These are phyloP conservation scores for Pollenia amentaria DNA, from an alignment of 2,888 invertebrate genomes.

Conservation along the genomic window DNA sequence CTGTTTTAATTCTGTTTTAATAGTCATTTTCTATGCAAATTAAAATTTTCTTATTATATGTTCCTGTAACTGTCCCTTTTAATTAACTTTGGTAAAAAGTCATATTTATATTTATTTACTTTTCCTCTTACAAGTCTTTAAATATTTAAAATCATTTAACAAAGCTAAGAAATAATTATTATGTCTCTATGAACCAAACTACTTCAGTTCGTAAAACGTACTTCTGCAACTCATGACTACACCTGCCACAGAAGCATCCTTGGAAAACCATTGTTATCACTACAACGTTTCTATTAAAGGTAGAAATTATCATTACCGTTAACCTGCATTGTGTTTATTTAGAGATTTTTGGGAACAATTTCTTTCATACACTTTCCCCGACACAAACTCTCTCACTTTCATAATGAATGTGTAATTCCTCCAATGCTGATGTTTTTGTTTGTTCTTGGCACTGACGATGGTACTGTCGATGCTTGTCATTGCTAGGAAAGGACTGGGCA, in stretches of 20 bases:
- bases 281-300: slow-evolving; percentile 17
- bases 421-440: neutral
- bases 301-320: slow-evolving; percentile 25
- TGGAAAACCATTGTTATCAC: slow-evolving; percentile 38
- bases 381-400: neutral
- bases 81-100: slow-evolving; percentile 54
- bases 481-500: neutral
- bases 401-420: neutral
- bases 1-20: too few relatives aligned
- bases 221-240: neutral
- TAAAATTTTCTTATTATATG: neutral
- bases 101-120: slow-evolving; percentile 48
- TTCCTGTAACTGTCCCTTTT: neutral
- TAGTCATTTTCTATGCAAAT: neutral
- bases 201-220: neutral
- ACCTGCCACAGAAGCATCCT: slow-evolving; percentile 3
- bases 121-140: slow-evolving; percentile 15
- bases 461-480: slow-evolving; percentile 3
- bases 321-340: slow-evolving; percentile 39
- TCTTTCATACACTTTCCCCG: neutral
- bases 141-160: slow-evolving; percentile 53
- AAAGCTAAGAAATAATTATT: slow-evolving; percentile 24
- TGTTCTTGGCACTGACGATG: slow-evolving; percentile 5
- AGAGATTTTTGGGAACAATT: slow-evolving; percentile 1
- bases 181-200: neutral